Percentiles rank a stretch among this genome's conserved stretches.
Conservation (phyloP, 2,113 vertebrate genomes). For the Barnardius zonarius region DNA sequence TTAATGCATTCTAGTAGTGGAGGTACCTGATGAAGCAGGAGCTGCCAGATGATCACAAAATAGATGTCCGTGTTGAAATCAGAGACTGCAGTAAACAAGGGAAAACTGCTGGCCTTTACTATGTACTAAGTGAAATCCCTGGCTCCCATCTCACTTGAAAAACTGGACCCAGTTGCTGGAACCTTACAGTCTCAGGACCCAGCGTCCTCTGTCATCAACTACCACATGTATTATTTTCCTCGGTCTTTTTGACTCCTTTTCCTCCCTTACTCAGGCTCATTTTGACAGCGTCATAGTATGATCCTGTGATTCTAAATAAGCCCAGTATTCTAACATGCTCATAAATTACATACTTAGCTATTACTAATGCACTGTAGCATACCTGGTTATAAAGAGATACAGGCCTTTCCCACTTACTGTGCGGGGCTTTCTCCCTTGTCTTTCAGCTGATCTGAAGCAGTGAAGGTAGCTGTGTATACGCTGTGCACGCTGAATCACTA, state of each 20-base stretch:
- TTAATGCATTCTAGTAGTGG: background rate
- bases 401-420: background rate
- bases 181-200: background rate
- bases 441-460: background rate
- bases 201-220: background rate
- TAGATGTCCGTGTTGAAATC: background rate
- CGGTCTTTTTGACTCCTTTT: background rate
- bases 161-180: background rate
- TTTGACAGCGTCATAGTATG: background rate
- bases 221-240: background rate
- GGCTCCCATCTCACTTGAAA: background rate
- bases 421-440: background rate
- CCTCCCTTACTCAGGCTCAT: background rate
- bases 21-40: background rate
- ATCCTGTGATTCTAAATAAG: background rate
- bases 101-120: background rate
- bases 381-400: background rate
- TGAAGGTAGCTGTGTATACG: background rate
- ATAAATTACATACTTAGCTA: background rate
- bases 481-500: background rate
- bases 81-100: background rate
- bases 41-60: background rate
- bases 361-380: background rate
- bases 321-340: background rate
- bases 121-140: background rate